Evolutionary conservation across 2,797 vertebrate genomes (phyloP).

Genomic region (Hypotaenidia okinawae): DNA sequence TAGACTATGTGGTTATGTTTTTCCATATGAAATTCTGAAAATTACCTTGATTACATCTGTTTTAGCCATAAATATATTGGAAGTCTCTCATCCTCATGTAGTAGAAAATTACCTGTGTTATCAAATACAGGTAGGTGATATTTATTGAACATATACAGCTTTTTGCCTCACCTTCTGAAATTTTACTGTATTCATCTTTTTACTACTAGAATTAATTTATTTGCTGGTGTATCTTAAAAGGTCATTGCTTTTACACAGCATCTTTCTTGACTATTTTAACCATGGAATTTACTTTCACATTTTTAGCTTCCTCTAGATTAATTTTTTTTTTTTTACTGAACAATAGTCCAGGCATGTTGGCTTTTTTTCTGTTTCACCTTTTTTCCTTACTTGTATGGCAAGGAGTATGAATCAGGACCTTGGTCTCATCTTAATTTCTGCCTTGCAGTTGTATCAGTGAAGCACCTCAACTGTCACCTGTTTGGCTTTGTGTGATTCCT

Average conservation of each 20-base stretch:
- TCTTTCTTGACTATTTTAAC: background rate
- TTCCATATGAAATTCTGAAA: background rate
- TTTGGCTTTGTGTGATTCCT: background rate
- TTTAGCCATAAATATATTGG: background rate
- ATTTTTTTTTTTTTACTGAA: background rate
- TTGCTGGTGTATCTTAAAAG: background rate
- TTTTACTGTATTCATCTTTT: background rate
- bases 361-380: background rate
- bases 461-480: background rate
- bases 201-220: background rate
- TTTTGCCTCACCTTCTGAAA: background rate
- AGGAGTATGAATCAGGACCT: background rate
- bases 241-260: background rate
- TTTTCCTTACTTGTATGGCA: background rate
- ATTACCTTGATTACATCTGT: background rate
- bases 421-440: background rate
- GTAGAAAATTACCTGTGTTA: background rate
- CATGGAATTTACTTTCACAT: background rate
- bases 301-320: background rate
- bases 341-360: background rate
- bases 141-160: background rate
- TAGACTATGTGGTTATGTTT: background rate
- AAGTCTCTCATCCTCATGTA: background rate
- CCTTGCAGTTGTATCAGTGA: rapidly evolving
- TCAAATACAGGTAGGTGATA: background rate